A percentile compares a stretch with the other conserved stretches of the same genome.
These are phyloP conservation scores for Pachycephala philippinensis DNA, from an alignment of 2,113 vertebrate species.

Conservation along the genomic window DNA sequence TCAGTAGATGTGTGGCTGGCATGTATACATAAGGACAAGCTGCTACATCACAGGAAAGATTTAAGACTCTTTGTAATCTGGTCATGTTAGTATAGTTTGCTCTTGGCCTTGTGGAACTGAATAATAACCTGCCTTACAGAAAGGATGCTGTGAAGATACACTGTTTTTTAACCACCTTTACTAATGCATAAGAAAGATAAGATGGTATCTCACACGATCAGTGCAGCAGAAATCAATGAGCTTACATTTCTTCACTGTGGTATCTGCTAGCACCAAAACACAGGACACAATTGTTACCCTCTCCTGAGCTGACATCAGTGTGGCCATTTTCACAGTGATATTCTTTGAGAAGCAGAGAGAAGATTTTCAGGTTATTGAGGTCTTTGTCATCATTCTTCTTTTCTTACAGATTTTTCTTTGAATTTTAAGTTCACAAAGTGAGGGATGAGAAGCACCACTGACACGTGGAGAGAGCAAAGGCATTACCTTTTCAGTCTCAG, in stretches of 20 bases:
- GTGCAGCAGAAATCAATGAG: neutral
- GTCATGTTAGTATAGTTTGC: neutral
- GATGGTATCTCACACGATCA: neutral
- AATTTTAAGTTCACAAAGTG: neutral
- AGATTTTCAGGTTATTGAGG: neutral
- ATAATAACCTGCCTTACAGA: neutral
- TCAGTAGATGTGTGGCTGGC: neutral
- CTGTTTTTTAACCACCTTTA: neutral
- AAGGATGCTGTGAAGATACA: neutral
- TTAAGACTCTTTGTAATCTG: neutral
- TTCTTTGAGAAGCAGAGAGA: neutral
- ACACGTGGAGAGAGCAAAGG: neutral
- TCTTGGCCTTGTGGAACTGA: neutral
- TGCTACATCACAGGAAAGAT: neutral
- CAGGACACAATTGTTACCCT: neutral
- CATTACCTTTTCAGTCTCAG: neutral
- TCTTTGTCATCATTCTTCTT: neutral
- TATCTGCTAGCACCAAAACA: neutral
- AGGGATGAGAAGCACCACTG: neutral
- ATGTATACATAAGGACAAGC: neutral
- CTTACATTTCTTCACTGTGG: neutral
- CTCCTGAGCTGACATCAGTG: neutral
- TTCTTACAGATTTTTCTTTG: neutral
- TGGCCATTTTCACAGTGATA: neutral
- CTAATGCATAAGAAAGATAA: neutral